These are phyloP conservation scores for Achlya flavicornis DNA, from an alignment of 2,888 invertebrate species.

Conservation along the genomic window DNA sequence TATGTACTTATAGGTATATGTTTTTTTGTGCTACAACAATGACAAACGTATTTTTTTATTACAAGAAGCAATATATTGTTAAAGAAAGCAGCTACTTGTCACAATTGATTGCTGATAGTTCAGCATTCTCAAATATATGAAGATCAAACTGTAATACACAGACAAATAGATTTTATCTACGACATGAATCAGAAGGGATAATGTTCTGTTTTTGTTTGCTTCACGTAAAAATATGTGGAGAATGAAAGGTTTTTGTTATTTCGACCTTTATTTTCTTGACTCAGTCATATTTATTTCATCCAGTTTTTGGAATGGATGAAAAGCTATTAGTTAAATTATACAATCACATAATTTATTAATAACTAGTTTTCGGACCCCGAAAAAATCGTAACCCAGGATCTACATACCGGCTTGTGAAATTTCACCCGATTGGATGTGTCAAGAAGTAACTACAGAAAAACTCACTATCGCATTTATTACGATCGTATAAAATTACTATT, in stretches of 20 bases:
- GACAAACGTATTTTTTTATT: background rate
- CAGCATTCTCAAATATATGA: constrained; percentile 30
- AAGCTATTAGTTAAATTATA: constrained; percentile 14
- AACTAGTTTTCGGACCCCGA: constrained; percentile 5
- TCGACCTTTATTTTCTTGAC: constrained; percentile 32
- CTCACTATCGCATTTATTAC: too few relatives aligned
- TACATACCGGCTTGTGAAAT: too few relatives aligned
- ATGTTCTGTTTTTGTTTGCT: constrained; percentile 46
- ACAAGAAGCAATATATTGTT: background rate
- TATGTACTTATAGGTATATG: too few relatives aligned
- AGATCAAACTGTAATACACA: constrained; percentile 41
- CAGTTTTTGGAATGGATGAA: constrained; percentile 23
- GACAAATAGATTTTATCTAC: constrained; percentile 41
- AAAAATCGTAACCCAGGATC: too few relatives aligned
- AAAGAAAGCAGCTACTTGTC: too few relatives aligned
- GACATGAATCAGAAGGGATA: constrained; percentile 45
- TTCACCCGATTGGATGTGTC: too few relatives aligned
- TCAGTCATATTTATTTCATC: constrained; percentile 36
- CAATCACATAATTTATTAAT: constrained; percentile 1
- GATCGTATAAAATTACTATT: too few relatives aligned
- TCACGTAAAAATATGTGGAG: constrained; percentile 40
- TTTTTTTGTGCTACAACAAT: too few relatives aligned
- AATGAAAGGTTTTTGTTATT: constrained; percentile 32
- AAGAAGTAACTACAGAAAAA: too few relatives aligned
- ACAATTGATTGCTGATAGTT: constrained; percentile 11